Evolutionary conservation across 2,888 invertebrate species (phyloP).

Genomic region (Uloborus plumipes): DNA sequence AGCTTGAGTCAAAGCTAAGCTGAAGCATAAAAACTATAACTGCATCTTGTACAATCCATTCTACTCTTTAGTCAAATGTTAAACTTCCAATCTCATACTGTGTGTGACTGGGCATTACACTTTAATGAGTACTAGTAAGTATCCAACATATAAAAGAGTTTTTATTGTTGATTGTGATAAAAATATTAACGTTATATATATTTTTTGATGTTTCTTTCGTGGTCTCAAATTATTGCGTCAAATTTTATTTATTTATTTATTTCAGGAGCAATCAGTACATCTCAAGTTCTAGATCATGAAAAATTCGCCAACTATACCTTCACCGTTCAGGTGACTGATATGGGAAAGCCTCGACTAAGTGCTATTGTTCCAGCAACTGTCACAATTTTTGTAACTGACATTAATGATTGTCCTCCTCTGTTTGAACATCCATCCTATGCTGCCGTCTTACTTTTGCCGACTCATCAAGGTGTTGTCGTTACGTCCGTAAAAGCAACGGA

Average conservation of each 20-base stretch:
- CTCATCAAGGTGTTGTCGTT: slow-evolving; percentile 80
- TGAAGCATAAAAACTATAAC: no score
- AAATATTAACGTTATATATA: no score
- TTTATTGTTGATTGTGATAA: no score
- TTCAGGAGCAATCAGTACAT: slow-evolving; percentile 82
- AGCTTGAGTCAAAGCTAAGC: no score
- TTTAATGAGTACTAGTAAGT: no score
- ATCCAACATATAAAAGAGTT: no score
- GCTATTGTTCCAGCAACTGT: slow-evolving; percentile 85
- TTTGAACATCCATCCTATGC: slow-evolving; percentile 81
- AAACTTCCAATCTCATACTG: no score
- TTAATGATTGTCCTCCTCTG: slow-evolving; percentile 86
- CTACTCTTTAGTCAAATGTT: no score
- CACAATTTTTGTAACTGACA: slow-evolving; percentile 88
- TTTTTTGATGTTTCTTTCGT: no score
- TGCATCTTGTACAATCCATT: no score
- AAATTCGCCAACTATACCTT: slow-evolving; percentile 78
- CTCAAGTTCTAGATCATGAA: slow-evolving; percentile 86
- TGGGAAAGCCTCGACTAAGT: slow-evolving; percentile 85
- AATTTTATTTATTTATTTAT: slow-evolving; percentile 26
- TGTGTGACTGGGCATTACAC: no score
- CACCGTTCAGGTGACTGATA: slow-evolving; percentile 86
- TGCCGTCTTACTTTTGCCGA: slow-evolving; percentile 85
- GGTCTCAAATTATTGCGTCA: no score
- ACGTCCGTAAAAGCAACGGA: slow-evolving; percentile 79